Evolutionary conservation across 2,113 vertebrate genomes (phyloP).

Genomic region (Macrotis lagotis): DNA sequence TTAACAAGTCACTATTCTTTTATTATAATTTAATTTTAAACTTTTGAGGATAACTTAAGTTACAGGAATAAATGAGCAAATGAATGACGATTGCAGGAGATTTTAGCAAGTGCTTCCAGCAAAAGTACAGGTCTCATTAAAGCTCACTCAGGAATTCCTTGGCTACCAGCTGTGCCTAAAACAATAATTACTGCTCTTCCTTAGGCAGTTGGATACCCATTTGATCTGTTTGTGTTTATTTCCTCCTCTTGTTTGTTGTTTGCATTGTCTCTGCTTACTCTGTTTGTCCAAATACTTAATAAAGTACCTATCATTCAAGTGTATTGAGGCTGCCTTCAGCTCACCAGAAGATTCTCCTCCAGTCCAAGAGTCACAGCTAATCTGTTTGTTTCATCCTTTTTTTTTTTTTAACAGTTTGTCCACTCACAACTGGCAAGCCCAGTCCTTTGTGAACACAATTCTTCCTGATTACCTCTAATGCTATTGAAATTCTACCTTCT

Average conservation of each 20-base stretch:
- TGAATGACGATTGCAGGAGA: neutral
- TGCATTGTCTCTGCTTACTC: neutral
- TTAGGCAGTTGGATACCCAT: neutral
- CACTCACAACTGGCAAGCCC: neutral
- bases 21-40: neutral
- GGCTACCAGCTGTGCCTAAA: neutral
- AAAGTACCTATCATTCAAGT: neutral
- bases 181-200: neutral
- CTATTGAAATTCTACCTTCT: neutral
- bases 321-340: neutral
- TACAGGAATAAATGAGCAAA: neutral
- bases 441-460: neutral
- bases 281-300: neutral
- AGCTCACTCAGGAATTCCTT: neutral
- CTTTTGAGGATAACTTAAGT: neutral
- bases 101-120: neutral
- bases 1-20: neutral
- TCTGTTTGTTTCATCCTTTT: too few relatives aligned
- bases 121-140: neutral
- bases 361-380: accelerated
- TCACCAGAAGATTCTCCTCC: accelerated
- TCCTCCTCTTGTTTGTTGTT: neutral
- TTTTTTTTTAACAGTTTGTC: neutral
- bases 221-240: neutral
- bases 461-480: neutral